These are phyloP conservation scores for Acholoe squamosa DNA, from an alignment of 2,888 invertebrate genomes.

Conservation along the genomic window DNA sequence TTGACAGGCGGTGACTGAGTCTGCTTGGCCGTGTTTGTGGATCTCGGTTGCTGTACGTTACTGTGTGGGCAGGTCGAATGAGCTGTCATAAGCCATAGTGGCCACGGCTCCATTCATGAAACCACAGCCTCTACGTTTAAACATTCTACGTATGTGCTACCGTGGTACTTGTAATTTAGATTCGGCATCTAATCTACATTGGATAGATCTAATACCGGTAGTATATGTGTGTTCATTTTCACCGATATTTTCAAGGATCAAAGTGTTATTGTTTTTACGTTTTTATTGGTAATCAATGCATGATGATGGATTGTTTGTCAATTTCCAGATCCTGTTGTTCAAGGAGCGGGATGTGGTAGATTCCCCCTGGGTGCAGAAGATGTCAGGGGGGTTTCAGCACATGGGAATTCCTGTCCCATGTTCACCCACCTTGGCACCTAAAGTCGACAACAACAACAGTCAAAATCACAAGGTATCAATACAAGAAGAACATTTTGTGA, in stretches of 20 bases:
- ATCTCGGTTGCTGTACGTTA: constrained; percentile 5
- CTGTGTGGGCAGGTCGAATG: constrained; percentile 4
- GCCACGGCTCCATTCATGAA: neutral
- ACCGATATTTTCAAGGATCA: neutral
- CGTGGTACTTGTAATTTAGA: too few relatives aligned
- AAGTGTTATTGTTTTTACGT: too few relatives aligned
- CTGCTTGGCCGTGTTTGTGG: neutral
- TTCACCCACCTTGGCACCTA: constrained; percentile 60
- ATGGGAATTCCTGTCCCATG: constrained; percentile 60
- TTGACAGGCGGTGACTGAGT: constrained; percentile 38
- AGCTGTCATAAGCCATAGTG: constrained; percentile 10
- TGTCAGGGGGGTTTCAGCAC: constrained; percentile 65
- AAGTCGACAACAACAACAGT: constrained; percentile 61
- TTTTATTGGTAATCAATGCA: neutral
- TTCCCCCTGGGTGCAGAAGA: constrained; percentile 55
- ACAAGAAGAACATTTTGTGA: constrained; percentile 32
- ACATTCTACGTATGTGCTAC: too few relatives aligned
- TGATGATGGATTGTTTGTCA: neutral
- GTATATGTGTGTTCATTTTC: neutral
- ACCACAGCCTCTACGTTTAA: neutral
- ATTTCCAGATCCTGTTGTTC: constrained; percentile 63
- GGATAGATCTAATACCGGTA: too few relatives aligned
- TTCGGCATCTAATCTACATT: too few relatives aligned
- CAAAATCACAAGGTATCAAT: neutral
- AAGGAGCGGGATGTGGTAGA: constrained; percentile 66